phyloP scores from a whole-genome alignment of 2,113 vertebrate species.

The Octodon degus region DNA sequence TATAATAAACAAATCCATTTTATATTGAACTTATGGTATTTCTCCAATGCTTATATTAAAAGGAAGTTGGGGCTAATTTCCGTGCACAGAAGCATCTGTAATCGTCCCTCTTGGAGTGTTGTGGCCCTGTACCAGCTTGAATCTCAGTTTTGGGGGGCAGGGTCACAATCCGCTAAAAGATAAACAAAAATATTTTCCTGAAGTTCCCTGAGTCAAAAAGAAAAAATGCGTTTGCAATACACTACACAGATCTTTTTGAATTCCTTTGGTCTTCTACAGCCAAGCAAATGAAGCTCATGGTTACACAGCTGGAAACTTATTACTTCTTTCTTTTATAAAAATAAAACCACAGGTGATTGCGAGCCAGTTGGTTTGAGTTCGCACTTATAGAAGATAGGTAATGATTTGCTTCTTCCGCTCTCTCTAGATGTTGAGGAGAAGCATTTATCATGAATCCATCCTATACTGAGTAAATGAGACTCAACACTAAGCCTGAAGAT shows the following conservation, averaged over 20 bases:
- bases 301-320: constrained; percentile 31
- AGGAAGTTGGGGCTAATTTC: constrained; percentile 53
- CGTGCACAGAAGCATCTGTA: constrained; percentile 11
- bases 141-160: neutral
- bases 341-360: constrained; percentile 28
- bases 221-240: constrained; percentile 50
- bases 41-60: constrained; percentile 55
- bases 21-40: constrained; percentile 47
- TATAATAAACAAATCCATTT: constrained; percentile 71
- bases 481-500: constrained; percentile 12
- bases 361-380: constrained; percentile 28
- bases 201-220: constrained; percentile 70
- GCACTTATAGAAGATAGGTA: neutral
- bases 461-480: neutral
- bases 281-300: neutral
- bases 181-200: constrained; percentile 69
- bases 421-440: neutral
- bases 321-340: constrained; percentile 62
- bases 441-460: neutral
- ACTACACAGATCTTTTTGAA: constrained; percentile 61
- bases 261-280: constrained; percentile 60
- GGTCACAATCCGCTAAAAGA: constrained; percentile 3
- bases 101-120: constrained; percentile 50
- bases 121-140: constrained; percentile 59
- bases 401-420: constrained; percentile 60